Evolutionary conservation across 2,888 invertebrate genomes (phyloP).

Genomic region (Scaptomyza cyrtandrae): DNA sequence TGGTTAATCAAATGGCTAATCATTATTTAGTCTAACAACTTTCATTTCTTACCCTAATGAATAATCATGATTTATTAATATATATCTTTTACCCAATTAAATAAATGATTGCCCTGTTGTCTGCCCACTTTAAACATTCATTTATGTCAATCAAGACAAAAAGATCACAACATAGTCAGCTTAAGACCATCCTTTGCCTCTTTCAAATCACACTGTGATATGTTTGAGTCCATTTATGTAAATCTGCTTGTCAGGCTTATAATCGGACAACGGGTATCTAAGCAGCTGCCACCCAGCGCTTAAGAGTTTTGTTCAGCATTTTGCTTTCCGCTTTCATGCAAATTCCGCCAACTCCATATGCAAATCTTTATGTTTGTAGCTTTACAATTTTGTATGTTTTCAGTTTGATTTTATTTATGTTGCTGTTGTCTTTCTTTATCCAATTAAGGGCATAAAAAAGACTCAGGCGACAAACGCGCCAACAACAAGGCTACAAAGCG

Average conservation of each 20-base stretch:
- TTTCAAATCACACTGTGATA: constrained; percentile 21
- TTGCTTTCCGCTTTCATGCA: constrained; percentile 46
- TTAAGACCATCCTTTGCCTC: constrained; percentile 38
- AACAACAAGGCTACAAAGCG: constrained; percentile 1
- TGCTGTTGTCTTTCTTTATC: constrained; percentile 36
- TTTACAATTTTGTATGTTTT: constrained; percentile 50
- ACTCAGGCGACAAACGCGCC: constrained; percentile 62
- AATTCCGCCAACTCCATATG: constrained; percentile 47
- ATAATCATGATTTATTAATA: no score
- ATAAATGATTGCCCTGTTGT: constrained; percentile 16
- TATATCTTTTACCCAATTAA: constrained; percentile 13
- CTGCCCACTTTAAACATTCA: constrained; percentile 27
- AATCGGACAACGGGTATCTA: constrained; percentile 37
- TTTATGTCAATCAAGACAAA: constrained; percentile 1
- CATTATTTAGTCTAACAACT: no score
- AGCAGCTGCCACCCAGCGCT: constrained; percentile 45
- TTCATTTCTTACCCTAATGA: no score
- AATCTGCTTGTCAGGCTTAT: constrained; percentile 40
- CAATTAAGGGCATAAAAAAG: constrained; percentile 70
- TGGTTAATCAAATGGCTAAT: no score
- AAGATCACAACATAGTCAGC: neutral
- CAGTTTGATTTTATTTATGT: constrained; percentile 1
- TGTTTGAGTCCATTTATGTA: constrained; percentile 44
- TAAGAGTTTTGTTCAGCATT: constrained; percentile 32
- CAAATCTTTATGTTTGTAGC: constrained; percentile 47